phyloP scores from a whole-genome alignment of 2,113 vertebrate species.

The Triplophysa dalaica region DNA sequence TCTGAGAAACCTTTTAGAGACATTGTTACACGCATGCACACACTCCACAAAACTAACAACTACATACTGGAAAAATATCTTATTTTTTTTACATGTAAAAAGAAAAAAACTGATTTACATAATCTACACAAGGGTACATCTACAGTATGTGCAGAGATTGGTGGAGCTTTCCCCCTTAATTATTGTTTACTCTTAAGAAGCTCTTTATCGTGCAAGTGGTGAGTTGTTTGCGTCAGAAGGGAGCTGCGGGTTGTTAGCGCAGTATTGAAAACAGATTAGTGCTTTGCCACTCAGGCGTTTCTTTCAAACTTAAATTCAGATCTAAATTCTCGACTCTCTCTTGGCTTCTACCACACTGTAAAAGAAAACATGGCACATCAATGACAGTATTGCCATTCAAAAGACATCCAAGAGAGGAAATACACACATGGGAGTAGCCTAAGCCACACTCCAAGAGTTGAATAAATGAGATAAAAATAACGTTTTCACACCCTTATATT shows the following conservation, averaged over 20 bases:
- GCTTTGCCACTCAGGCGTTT: slow-evolving; percentile 73
- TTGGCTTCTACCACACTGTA: slow-evolving; percentile 48
- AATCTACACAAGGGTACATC: slow-evolving; percentile 5
- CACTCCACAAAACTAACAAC: not conserved
- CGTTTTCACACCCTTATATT: too few species aligned
- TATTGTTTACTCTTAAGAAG: slow-evolving; percentile 55
- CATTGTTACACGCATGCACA: not conserved
- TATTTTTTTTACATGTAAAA: slow-evolving; percentile 29
- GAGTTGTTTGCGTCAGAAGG: slow-evolving; percentile 60
- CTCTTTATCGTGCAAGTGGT: slow-evolving; percentile 50
- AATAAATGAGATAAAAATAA: too few species aligned
- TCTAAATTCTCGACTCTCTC: slow-evolving; percentile 61
- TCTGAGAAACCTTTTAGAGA: not conserved
- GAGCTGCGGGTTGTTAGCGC: slow-evolving; percentile 65
- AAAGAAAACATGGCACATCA: not conserved
- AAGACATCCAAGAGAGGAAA: not conserved
- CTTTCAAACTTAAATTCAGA: slow-evolving; percentile 60
- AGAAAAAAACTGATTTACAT: slow-evolving; percentile 17
- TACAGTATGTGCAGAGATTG: slow-evolving; percentile 34
- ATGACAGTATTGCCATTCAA: not conserved
- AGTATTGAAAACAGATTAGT: slow-evolving; percentile 72
- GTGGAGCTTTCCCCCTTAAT: slow-evolving; percentile 48
- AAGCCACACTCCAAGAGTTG: slow-evolving; percentile 5
- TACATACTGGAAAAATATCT: not conserved
- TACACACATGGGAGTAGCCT: not conserved